phyloP scores from a whole-genome alignment of 2,113 vertebrate species.

The Labeo catla region DNA sequence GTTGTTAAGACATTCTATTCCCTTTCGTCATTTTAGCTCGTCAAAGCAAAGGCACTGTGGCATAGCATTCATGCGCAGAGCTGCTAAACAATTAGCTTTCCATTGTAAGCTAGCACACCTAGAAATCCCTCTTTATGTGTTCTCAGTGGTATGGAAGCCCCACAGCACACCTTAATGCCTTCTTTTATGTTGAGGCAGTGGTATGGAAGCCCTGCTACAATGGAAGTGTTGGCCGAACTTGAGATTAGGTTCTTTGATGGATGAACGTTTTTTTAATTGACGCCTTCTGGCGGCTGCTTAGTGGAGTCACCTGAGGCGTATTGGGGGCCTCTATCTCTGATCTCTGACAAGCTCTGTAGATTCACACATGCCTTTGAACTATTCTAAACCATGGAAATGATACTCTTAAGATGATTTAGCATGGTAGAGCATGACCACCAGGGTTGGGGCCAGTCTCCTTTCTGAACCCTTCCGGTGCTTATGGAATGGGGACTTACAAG shows the following conservation, averaged over 20 bases:
- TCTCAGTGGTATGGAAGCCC: conserved; percentile 46
- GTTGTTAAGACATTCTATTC: conserved; percentile 26
- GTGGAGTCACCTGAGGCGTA: conserved; percentile 67
- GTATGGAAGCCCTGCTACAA: conserved; percentile 70
- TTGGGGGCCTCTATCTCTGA: conserved; percentile 36
- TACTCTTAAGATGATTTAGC: conserved; percentile 14
- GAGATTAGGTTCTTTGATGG: conserved; percentile 74
- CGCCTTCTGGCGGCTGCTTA: conserved; percentile 61
- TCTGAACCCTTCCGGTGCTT: conserved; percentile 14
- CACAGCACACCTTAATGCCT: conserved; percentile 43
- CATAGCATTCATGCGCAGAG: conserved; percentile 35
- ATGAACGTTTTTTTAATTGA: conserved; percentile 69
- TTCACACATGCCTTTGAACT: conserved; percentile 40
- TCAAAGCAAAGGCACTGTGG: conserved; percentile 31
- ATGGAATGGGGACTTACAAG: background rate
- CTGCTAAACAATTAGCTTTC: conserved; percentile 44
- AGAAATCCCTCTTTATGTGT: conserved; percentile 43
- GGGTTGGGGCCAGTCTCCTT: conserved; percentile 2
- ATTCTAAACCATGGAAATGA: conserved; percentile 14
- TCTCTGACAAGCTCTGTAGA: conserved; percentile 44
- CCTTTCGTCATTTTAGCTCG: conserved; percentile 37
- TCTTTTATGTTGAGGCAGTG: conserved; percentile 71
- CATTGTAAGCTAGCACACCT: conserved; percentile 46
- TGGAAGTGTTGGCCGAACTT: conserved; percentile 70
- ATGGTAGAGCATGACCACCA: conserved; percentile 19